Percentiles rank a stretch among this genome's conserved stretches.
Conservation (phyloP, 2,797 vertebrate genomes). For the Pseudochromis fuscus region DNA sequence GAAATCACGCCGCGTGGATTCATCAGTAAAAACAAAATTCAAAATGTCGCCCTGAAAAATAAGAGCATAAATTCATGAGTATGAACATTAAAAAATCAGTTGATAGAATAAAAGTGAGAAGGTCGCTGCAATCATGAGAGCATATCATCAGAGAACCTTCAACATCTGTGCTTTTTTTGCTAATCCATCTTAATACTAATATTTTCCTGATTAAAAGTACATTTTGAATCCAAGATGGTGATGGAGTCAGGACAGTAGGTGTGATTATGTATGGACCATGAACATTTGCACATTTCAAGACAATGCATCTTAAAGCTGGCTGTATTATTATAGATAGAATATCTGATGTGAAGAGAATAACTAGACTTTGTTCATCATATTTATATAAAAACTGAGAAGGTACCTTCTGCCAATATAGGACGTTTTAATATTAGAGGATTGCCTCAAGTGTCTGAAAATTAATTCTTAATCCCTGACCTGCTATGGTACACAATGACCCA, state of each 20-base stretch:
- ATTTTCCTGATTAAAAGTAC: constrained; percentile 8
- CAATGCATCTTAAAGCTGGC: background rate
- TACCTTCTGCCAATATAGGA: too few species aligned
- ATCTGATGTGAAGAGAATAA: constrained; percentile 6
- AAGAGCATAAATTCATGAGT: too few species aligned
- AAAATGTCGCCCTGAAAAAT: too few species aligned
- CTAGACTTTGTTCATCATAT: background rate
- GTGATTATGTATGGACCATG: constrained; percentile 5
- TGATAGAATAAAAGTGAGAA: too few species aligned
- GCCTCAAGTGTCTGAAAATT: constrained; percentile 15
- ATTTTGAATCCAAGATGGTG: background rate
- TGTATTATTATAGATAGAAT: background rate
- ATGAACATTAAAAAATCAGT: too few species aligned
- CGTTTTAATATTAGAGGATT: constrained; percentile 12
- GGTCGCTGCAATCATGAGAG: too few species aligned
- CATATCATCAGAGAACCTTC: too few species aligned
- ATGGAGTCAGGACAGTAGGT: background rate
- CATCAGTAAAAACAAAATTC: too few species aligned
- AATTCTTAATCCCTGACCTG: constrained; percentile 19
- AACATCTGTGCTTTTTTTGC: too few species aligned
- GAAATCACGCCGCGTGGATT: too few species aligned
- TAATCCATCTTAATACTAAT: constrained; percentile 5
- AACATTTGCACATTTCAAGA: background rate
- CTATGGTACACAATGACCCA: constrained; percentile 1
- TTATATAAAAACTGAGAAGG: too few species aligned